Percentiles rank a stretch among this genome's conserved stretches.
Evolutionary conservation across 2,888 invertebrate genomes (phyloP).

Genomic region (Parnassius smintheus): DNA sequence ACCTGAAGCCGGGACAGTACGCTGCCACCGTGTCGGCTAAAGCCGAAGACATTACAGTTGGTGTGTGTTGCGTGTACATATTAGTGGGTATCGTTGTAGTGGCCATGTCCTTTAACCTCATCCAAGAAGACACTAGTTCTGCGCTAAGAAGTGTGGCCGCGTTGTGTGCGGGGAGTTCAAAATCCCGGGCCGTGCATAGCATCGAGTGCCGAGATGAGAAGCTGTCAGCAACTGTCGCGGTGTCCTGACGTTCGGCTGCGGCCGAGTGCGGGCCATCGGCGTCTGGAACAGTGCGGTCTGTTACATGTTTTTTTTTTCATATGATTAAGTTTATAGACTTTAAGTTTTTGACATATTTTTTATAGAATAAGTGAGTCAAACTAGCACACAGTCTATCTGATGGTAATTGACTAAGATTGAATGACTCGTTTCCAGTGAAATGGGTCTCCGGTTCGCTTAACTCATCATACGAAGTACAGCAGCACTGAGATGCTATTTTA

Average conservation of each 20-base stretch:
- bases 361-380: too few relatives aligned
- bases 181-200: conserved; percentile 64
- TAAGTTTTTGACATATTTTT: too few relatives aligned
- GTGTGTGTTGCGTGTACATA: conserved; percentile 90
- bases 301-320: conserved; percentile 11
- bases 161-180: conserved; percentile 50
- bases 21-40: conserved; percentile 69
- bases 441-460: too few relatives aligned
- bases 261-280: conserved; percentile 57
- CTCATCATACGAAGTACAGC: too few relatives aligned
- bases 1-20: conserved; percentile 82
- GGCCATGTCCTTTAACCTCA: conserved; percentile 93
- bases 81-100: conserved; percentile 92
- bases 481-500: too few relatives aligned
- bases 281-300: conserved; percentile 39
- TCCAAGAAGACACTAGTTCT: conserved; percentile 86
- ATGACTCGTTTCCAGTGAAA: too few relatives aligned
- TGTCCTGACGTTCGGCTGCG: conserved; percentile 81
- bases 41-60: conserved; percentile 85
- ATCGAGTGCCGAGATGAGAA: conserved; percentile 74
- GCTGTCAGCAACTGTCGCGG: conserved; percentile 69
- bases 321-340: too few relatives aligned
- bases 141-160: conserved; percentile 44
- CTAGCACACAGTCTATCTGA: too few relatives aligned
- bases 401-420: too few relatives aligned